phyloP scores from a whole-genome alignment of 2,113 vertebrate genomes.

The Cacatua alba region DNA sequence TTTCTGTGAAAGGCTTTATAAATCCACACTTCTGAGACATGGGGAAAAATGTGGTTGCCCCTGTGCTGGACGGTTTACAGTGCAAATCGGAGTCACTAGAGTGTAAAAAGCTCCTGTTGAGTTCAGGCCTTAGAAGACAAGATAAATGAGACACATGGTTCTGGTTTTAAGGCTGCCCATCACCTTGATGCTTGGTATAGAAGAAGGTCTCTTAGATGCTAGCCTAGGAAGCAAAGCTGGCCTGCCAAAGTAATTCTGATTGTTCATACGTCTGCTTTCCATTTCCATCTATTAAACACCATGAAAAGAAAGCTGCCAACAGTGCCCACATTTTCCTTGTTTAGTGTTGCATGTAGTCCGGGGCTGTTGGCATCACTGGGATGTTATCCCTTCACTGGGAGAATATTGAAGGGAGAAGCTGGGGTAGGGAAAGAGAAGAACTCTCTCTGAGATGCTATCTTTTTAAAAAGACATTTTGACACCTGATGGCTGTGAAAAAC shows the following conservation, averaged over 20 bases:
- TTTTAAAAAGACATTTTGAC: not conserved
- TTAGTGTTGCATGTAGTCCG: not conserved
- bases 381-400: not conserved
- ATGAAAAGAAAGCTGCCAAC: not conserved
- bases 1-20: constrained; percentile 32
- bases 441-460: not conserved
- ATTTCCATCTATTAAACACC: not conserved
- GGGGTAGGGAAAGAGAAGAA: not conserved
- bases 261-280: not conserved
- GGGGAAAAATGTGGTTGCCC: not conserved
- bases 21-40: not conserved
- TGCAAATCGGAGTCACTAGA: not conserved
- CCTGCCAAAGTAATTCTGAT: not conserved
- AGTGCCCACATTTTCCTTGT: not conserved
- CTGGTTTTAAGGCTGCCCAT: not conserved
- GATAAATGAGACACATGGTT: not conserved
- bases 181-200: not conserved
- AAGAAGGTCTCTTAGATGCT: not conserved
- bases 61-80: not conserved
- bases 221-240: not conserved
- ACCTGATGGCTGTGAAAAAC: not conserved
- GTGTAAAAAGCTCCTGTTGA: not conserved
- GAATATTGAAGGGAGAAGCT: not conserved
- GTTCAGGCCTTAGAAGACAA: not conserved
- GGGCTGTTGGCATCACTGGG: not conserved